Evolutionary conservation across 2,888 invertebrate species (phyloP).

Genomic region (Acrocyrtus sp.): DNA sequence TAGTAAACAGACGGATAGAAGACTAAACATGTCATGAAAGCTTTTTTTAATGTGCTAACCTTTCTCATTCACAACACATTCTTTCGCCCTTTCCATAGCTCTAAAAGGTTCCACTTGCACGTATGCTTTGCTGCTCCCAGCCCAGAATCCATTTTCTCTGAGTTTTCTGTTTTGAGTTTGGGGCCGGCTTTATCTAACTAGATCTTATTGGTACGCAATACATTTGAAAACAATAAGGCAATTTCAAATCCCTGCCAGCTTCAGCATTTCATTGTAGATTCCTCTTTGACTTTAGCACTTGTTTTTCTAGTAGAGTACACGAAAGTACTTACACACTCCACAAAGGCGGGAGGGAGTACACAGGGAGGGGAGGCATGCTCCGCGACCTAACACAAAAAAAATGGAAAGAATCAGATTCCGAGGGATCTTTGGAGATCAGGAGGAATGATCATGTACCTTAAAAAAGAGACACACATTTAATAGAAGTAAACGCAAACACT

Average conservation of each 20-base stretch:
- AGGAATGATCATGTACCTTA: constrained; percentile 48
- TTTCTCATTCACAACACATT: constrained; percentile 29
- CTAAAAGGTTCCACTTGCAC: not conserved
- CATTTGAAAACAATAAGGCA: constrained; percentile 25
- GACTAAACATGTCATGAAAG: constrained; percentile 53
- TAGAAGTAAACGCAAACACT: no score
- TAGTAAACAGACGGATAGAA: constrained; percentile 46
- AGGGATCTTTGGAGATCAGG: constrained; percentile 45
- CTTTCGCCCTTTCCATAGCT: not conserved
- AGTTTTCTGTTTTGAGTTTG: not conserved
- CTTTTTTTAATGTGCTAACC: constrained; percentile 35
- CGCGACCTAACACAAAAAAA: constrained; percentile 7
- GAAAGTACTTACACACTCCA: constrained; percentile 20
- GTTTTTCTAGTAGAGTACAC: constrained; percentile 22
- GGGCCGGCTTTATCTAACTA: not conserved
- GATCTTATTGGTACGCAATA: not conserved
- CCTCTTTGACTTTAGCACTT: constrained; percentile 28
- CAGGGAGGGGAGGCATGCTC: not conserved
- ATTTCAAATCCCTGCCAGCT: constrained; percentile 43
- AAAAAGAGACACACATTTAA: no score
- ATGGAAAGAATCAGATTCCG: constrained; percentile 44
- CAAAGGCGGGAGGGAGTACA: not conserved
- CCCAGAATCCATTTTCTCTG: no score
- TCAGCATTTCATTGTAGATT: constrained; percentile 26
- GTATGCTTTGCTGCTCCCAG: not conserved